Evolutionary conservation across 2,113 vertebrate species (phyloP).

Genomic region (Argyrosomus japonicus): DNA sequence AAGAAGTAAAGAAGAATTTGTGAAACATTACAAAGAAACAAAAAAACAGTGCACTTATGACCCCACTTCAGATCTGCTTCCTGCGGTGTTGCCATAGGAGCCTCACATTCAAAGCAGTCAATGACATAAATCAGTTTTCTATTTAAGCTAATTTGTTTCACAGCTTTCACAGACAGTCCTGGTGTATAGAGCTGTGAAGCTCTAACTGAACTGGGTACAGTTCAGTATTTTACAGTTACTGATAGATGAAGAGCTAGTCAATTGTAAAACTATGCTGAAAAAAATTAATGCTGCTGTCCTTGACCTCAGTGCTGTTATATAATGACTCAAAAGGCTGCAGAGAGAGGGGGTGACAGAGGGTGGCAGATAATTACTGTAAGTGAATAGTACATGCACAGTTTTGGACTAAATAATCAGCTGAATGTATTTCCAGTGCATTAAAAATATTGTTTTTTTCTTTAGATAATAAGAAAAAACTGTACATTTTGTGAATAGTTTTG

Average conservation of each 20-base stretch:
- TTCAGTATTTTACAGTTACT: not conserved
- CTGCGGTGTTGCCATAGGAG: constrained; percentile 8
- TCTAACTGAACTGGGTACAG: not conserved
- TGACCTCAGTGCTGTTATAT: constrained; percentile 34
- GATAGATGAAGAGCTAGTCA: constrained; percentile 18
- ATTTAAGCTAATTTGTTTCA: not conserved
- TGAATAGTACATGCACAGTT: not conserved
- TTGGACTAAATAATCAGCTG: not conserved
- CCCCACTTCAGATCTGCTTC: not conserved
- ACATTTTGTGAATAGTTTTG: not conserved
- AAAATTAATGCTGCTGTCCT: not conserved
- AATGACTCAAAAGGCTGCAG: constrained; percentile 14
- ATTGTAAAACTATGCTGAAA: constrained; percentile 3
- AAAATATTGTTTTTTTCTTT: not conserved
- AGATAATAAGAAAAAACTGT: not conserved
- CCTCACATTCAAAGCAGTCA: not conserved
- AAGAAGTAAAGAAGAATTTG: not conserved
- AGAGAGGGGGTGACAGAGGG: not conserved
- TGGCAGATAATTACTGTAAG: constrained; percentile 14
- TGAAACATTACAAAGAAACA: not conserved
- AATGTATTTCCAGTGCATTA: too few species aligned
- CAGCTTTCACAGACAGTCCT: too few species aligned
- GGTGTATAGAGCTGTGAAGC: not conserved
- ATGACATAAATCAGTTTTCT: not conserved
- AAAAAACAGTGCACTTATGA: not conserved